Evolutionary conservation across 2,888 invertebrate species (phyloP), one percentile per base, ranked within the genome.

Genomic region (Hyposoter dolosus): DNA sequence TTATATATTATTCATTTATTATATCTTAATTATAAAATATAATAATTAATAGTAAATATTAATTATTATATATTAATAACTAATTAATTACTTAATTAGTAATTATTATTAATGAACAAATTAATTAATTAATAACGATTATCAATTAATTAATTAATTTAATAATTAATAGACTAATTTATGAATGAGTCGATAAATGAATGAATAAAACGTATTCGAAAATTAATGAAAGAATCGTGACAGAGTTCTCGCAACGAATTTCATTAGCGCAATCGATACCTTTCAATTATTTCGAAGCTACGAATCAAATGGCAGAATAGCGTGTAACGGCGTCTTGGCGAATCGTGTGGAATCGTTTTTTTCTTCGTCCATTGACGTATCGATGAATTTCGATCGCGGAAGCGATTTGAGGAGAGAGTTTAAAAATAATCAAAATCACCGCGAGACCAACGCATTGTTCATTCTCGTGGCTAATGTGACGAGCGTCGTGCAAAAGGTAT

Each of bases 311-410:
- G 15, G 56, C 17, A 65, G 23, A 53, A 75, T 50, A 69, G 79
- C 83, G 75, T 79, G 71, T 63, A 79, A 68, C 45, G 28, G 60
- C 40, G 40, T 40, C 1, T 68, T 28, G 63, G 43, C 50, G 66
- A 74, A 71, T 17, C 79, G 79, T 79, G 60, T 50, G 28, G 75
- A 84, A 75, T 84, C 60, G 69, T 12, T 45, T 84, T 75, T 45
- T 35, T 35, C 23, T 68, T 17, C 23, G 19, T 15, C 28, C 15
- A 50, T 32, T n/a, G 28, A 19, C 9, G 47, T 15, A 32, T n/a
- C 50, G 35, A 17, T n/a, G 32, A 53, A 9, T 71, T 19, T 50
- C 53, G 17, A 60, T 23, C 50, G n/a, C 50, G 23, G 50, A 71
- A 71, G 3, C 5, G n/a, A 72, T 32, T 72, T 4, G 47, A 53